Base-by-base conservation (phyloP, 2,888 invertebrate species). In the Heterodera filipjevi region DNA sequence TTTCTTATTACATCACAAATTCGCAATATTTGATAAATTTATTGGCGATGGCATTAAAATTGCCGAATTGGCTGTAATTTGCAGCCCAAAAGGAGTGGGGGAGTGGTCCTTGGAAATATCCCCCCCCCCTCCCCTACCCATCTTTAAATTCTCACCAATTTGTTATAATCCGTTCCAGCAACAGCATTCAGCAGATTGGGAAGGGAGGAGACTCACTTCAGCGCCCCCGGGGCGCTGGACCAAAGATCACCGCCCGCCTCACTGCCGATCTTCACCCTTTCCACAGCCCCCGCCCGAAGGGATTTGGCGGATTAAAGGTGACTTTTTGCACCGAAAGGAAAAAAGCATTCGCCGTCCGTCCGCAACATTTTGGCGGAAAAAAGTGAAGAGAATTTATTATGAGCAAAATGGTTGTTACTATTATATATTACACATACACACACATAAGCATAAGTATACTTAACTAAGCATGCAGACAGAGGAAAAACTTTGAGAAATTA, bases 291-390 rank as follows among this genome's bases (percentile, higher is more conserved):
- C n/a, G n/a, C 49, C 53, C 53, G 27, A 27, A 59, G 12, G 59
- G 59, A 27, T 27, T 59, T 19, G 39, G 39, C 35, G 27, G 35
- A 49, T 27, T 49, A 73, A 73, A 35, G 35, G 64, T 27, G n/a
- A 14, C 32, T 39, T 71, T 71, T 71, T 49, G 32, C 30, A 19
- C 14, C 33, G 27, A 39, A 35, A 16, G 46, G 39, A 46, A 27
- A 44, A 64, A 73, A 73, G 64, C 59, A 39, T 35, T 73, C 59
- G 59, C 27, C 73, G 44, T 49, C 53, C n/a, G 53, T 64, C 22
- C 49, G 35, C 73, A 73, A 39, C 59, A 35, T 10, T 72, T 72
- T 64, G 33, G 27, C 27, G 46, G 30, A 71, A 22, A 44, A 49
- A 32, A 53, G 27, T n/a, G n/a, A n/a, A n/a, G n/a, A n/a, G n/a